phyloP scores from a whole-genome alignment of 2,113 vertebrate genomes.

The Stercorarius parasiticus region DNA sequence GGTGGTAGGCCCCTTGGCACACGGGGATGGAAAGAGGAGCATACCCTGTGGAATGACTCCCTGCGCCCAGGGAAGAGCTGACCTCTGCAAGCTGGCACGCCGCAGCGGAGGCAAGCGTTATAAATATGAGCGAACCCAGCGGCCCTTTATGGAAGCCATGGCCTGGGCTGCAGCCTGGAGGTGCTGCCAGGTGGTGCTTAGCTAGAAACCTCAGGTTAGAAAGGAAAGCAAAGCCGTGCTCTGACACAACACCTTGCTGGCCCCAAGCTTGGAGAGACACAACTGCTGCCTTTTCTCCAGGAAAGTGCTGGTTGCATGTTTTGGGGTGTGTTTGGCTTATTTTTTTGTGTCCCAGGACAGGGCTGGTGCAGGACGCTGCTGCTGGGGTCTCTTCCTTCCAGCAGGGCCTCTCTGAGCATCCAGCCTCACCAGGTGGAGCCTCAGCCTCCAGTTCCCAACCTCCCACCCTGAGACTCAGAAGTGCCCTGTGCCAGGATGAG shows the following conservation, averaged over 20 bases:
- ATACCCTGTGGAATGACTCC: not conserved
- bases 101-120: rapidly evolving
- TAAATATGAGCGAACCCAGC: not conserved
- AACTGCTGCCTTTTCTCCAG: not conserved
- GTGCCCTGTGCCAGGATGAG: not conserved
- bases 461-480: not conserved
- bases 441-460: not conserved
- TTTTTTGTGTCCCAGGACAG: not conserved
- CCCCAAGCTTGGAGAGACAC: not conserved
- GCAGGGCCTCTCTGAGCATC: not conserved
- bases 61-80: rapidly evolving
- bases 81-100: not conserved
- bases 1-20: not conserved
- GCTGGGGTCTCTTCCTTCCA: not conserved
- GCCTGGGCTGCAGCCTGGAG: not conserved
- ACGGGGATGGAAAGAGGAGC: not conserved
- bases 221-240: not conserved
- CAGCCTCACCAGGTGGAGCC: not conserved
- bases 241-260: not conserved
- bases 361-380: not conserved
- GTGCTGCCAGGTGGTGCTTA: not conserved
- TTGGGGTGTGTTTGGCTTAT: not conserved
- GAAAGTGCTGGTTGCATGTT: not conserved
- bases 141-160: not conserved
- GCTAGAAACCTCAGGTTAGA: not conserved